Evolutionary conservation across 2,113 vertebrate genomes (phyloP).

Genomic region (Amphilophus citrinellus): DNA sequence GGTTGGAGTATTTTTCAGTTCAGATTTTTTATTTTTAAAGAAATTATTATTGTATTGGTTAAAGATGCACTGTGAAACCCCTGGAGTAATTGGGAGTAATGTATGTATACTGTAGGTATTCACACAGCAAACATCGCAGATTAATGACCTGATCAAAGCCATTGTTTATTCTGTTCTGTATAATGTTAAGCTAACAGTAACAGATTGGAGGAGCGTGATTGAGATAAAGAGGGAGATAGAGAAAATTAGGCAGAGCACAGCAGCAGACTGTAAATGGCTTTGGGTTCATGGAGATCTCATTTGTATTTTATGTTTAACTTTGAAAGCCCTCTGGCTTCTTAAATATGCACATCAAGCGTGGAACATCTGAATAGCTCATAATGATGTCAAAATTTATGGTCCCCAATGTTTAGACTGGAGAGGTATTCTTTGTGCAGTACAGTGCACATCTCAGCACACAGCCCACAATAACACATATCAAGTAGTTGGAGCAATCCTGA

Average conservation of each 20-base stretch:
- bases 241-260: slow-evolving; percentile 59
- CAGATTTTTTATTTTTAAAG: slow-evolving; percentile 21
- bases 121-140: slow-evolving; percentile 10
- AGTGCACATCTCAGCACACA: background rate
- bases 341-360: slow-evolving; percentile 48
- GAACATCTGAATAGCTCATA: slow-evolving; percentile 60
- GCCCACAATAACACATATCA: slow-evolving; percentile 25
- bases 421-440: slow-evolving; percentile 32
- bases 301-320: slow-evolving; percentile 69
- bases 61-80: slow-evolving; percentile 4
- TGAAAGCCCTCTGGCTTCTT: slow-evolving; percentile 63
- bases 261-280: slow-evolving; percentile 65
- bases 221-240: slow-evolving; percentile 49
- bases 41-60: background rate
- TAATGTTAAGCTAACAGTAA: slow-evolving; percentile 28
- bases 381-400: slow-evolving; percentile 55
- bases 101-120: slow-evolving; percentile 7
- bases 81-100: slow-evolving; percentile 5
- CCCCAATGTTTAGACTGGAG: slow-evolving; percentile 48
- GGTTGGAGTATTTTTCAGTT: background rate
- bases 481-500: slow-evolving; percentile 7
- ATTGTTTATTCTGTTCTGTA: slow-evolving; percentile 37
- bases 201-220: slow-evolving; percentile 45
- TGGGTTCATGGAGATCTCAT: slow-evolving; percentile 67
- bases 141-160: slow-evolving; percentile 46